A percentile compares a stretch with the other conserved stretches of the same genome.
These are phyloP conservation scores for Leuciscus waleckii DNA, from an alignment of 2,797 vertebrate species.

Conservation along the genomic window DNA sequence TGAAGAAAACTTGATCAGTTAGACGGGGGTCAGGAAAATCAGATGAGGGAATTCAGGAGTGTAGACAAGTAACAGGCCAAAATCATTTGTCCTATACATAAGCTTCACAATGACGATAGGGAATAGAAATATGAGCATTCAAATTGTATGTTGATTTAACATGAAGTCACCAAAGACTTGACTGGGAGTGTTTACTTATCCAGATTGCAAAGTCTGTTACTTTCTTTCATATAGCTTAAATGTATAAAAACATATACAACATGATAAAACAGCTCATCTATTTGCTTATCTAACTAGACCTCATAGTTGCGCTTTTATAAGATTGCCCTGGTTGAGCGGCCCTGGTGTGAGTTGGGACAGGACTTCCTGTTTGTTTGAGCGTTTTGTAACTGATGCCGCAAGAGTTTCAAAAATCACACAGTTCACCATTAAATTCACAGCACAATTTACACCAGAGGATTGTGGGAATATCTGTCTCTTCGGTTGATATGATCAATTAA, in stretches of 20 bases:
- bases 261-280: background rate
- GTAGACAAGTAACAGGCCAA: conserved; percentile 23
- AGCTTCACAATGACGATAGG: background rate
- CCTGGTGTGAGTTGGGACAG: background rate
- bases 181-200: background rate
- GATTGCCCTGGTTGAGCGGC: background rate
- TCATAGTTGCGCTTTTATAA: background rate
- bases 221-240: conserved; percentile 41
- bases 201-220: conserved; percentile 6
- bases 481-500: background rate
- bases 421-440: conserved; percentile 6
- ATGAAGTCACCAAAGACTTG: conserved; percentile 11
- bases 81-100: conserved; percentile 15
- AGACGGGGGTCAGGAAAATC: background rate
- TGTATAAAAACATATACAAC: conserved; percentile 52
- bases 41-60: background rate
- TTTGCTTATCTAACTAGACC: background rate
- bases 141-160: background rate
- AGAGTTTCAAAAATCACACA: background rate
- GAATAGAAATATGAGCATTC: background rate
- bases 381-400: conserved; percentile 17
- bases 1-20: conserved; percentile 5
- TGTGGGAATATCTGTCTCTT: background rate
- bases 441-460: background rate
- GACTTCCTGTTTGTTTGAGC: conserved; percentile 5